Evolutionary conservation across 2,888 invertebrate genomes (phyloP), one percentile per base, ranked within the genome.

Genomic region (Lepidonotus clava): DNA sequence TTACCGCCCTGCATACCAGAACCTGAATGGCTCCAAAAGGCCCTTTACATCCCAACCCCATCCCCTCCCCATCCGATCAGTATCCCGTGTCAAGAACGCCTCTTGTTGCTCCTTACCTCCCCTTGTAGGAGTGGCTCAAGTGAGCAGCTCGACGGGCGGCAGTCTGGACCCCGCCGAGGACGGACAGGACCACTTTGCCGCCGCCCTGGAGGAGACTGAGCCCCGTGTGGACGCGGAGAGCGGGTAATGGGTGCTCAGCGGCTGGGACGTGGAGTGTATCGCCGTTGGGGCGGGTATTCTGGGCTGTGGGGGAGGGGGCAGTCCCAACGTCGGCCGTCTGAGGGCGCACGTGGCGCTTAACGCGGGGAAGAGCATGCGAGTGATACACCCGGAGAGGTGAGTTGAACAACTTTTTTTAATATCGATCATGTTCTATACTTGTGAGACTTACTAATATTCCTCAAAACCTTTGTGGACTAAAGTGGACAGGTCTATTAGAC

Each of bases 241-340:
- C 0, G 91, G 92, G 0, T 92, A 92, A 86, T 93, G 93, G 93
- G 83, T 90, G 8, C 80, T 93, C 18, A 90, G 80, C 0, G 91
- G 89, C 38, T 92, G 90, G 88, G 93, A 93, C 85, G 90, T 93
- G 71, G 92, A 93, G 86, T 93, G 93, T 71, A 90, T 93, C 21
- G 90, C 90, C 80, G 89, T 92, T 2, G 93, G 93, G 0, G 91
- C 93, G 0, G 93, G 92, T 0, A 92, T 93, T 38, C 87, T 93
- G 11, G 93, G 93, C 4, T 92, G 91, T 87, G 93, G 93, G 2
- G 93, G 93, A 0, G 93, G 93, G 6, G 93, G 92, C 5, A 92
- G 89, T 85, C 92, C 93, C 0, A 89, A 92, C 85, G 36, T 92
- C 11, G 93, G 91, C 14, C 89, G 90, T 80, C 67, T 92, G 14